Evolutionary conservation across 2,888 invertebrate genomes (phyloP), one percentile per base, ranked within the genome.

Genomic region (Toxonevra muliebris): DNA sequence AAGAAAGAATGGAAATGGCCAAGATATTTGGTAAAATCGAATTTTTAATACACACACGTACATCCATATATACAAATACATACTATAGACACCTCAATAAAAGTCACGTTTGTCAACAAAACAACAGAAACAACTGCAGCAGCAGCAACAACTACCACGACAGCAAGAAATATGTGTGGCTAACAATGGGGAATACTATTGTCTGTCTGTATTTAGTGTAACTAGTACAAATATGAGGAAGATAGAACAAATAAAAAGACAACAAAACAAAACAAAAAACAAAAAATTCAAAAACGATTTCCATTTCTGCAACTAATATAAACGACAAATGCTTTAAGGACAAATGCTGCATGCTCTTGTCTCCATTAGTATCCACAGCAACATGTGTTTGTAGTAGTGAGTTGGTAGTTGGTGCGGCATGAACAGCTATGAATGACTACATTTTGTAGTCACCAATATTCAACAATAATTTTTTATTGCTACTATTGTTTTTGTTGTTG

Each of bases 271-370:
- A 30, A 30, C 30, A 7, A 30, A 30, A 30, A 78, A 76, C 74
- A 76, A 78, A 73, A 72, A 74, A 79, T 78, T 78, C 73, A 73
- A 79, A 79, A 78, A 71, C 76, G 77, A 78, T 78, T 78, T 79
- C 76, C 77, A 76, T 78, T 77, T 76, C 77, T 75, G 76, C 77
- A 78, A 78, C 79, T 79, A 79, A 79, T 79, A 78, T 74, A 76
- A 78, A 74, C 75, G 75, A 76, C 79, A 79, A 76, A 76, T 76
- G 76, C 73, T 30, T 30, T 30, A 30, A 30, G 30, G 30, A 30
- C 30, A 30, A 30, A 30, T 30, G 30, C 7, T 30, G 30, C 30
- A 30, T 30, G 30, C 30, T 30, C 3, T 30, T 30, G 30, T 30
- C 30, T 30, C 30, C 30, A 30, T 30, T 30, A 30, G 30, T 30